Evolutionary conservation across 2,113 vertebrate species (phyloP).

Genomic region (Apus apus): DNA sequence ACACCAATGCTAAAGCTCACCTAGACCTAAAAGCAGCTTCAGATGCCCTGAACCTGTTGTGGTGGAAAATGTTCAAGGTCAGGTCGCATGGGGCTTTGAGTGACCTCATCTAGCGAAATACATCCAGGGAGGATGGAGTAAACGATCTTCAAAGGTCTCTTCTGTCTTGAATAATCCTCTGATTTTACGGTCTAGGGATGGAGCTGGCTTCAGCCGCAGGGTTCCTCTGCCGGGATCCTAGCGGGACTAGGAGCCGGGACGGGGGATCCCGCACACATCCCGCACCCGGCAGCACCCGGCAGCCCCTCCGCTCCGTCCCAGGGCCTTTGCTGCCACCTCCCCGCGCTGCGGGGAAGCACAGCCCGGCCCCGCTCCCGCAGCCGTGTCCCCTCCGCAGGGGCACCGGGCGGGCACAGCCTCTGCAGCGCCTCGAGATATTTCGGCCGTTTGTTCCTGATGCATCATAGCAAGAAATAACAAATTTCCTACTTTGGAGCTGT

Average conservation of each 20-base stretch:
- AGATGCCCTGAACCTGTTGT: not conserved
- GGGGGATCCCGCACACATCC: not conserved
- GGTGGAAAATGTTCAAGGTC: not conserved
- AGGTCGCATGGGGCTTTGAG: not conserved
- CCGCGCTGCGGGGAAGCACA: slow-evolving; percentile 52
- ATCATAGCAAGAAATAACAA: not conserved
- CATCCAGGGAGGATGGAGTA: not conserved
- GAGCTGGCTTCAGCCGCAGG: not conserved
- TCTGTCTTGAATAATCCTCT: not conserved
- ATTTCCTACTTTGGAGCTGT: too few relatives aligned
- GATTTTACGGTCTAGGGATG: not conserved
- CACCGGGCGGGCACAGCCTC: too few relatives aligned
- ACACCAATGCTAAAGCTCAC: not conserved
- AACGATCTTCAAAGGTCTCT: not conserved
- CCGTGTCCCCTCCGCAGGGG: not conserved
- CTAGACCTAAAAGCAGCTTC: not conserved
- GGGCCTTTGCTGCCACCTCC: slow-evolving; percentile 67
- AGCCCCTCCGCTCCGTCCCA: not conserved
- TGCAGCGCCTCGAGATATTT: not conserved
- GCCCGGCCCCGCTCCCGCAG: not conserved
- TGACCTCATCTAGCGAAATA: not conserved
- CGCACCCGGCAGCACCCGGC: not conserved
- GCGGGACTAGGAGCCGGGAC: too few relatives aligned
- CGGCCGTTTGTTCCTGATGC: not conserved
- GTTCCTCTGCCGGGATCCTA: not conserved